Base-by-base conservation (phyloP, 2,797 vertebrate genomes). In the Selene dorsalis region DNA sequence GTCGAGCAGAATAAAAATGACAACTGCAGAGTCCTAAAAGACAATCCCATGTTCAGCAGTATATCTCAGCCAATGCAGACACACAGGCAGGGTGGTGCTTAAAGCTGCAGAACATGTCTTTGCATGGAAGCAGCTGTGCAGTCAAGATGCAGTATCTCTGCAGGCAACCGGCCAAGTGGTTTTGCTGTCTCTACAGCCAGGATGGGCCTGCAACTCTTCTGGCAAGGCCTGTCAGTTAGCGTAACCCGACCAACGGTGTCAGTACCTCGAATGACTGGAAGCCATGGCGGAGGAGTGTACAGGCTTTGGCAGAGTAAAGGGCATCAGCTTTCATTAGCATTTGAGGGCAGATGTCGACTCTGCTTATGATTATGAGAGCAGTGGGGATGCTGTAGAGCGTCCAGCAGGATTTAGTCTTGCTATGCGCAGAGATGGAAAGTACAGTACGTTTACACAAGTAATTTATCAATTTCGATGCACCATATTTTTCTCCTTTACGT, bases 61-160 rank as follows among this genome's bases (percentile, higher is more conserved):
- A 38, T 28, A 38, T 1, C 50, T 62, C 28, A 73, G 63, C 47
- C 73, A 43, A 81, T 39, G 58, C 72, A 85, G 73, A 68, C 39
- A 50, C 41, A 8, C 56, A 61, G 38, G 32, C 58, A 70, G 38
- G 30, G 41, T 2, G 3, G 20, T 9, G 68, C 48, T 70, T 69
- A 69, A 56, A 81, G 30, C 75, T 80, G 71, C 68, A 86, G 78
- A 60, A 69, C 57, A 12, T 59, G 66, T 63, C 74, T 79, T 58
- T 82, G 77, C 82, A 73, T 68, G n/a, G 16, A 73, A 82, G 48
- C 78, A 83, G 86, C 57, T 77, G 56, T 63, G 80, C 57, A 59
- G 50, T 83, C 47, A n/a, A 48, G 30, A 73, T 75, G 63, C 43
- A 82, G 35, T 24, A 28, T 53, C 30, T 66, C 53, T 41, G 61